Percentiles rank a stretch among this genome's conserved stretches.
Evolutionary conservation across 2,797 vertebrate species (phyloP).

Genomic region (Synaphobranchus kaupii): DNA sequence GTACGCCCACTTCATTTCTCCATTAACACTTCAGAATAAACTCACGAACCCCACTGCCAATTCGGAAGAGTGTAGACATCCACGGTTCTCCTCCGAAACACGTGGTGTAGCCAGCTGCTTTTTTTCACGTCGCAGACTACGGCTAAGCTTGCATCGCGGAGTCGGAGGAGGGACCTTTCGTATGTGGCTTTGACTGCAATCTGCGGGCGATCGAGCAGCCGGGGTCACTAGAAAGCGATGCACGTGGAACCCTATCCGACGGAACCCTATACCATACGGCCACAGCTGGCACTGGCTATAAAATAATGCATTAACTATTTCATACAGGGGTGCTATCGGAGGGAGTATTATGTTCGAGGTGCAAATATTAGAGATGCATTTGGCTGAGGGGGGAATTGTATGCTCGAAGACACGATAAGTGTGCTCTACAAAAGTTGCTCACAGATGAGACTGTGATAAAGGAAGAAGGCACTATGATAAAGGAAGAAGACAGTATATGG

Average conservation of each 20-base stretch:
- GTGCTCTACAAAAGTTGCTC: neutral
- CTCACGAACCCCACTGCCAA: neutral
- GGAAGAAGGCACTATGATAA: neutral
- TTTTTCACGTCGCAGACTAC: too few species aligned
- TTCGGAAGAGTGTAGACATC: too few species aligned
- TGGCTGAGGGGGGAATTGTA: neutral
- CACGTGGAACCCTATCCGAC: too few species aligned
- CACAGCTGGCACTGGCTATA: neutral
- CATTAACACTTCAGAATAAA: neutral
- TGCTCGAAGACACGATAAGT: neutral
- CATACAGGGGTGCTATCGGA: neutral
- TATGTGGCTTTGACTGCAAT: too few species aligned
- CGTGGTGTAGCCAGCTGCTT: too few species aligned
- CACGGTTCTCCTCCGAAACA: too few species aligned
- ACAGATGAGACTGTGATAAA: neutral
- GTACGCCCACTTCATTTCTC: neutral
- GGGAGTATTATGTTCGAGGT: neutral
- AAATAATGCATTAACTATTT: neutral
- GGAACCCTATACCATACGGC: too few species aligned
- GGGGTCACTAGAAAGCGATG: too few species aligned
- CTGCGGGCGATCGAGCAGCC: too few species aligned
- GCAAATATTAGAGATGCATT: constrained; percentile 1
- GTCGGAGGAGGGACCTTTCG: too few species aligned
- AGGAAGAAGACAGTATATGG: neutral
- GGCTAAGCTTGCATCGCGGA: too few species aligned